Base-by-base conservation (phyloP, 2,797 vertebrate species). In the Acanthornis magna region DNA sequence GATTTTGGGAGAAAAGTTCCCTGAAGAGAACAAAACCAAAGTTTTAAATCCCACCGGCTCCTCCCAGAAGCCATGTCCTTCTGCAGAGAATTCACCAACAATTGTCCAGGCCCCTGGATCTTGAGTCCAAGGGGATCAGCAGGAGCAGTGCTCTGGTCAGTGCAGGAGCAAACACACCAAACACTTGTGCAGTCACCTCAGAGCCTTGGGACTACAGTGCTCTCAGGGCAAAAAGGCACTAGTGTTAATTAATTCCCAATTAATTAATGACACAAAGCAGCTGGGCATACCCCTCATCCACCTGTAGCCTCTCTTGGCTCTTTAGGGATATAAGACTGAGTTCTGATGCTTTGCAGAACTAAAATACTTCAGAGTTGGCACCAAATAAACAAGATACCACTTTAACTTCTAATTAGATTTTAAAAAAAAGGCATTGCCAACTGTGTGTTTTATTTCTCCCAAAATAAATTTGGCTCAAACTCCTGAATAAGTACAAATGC, bases 401-500 rank as follows among this genome's bases (percentile, higher is more conserved):
- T 76, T 84, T 32, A 66, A 61, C 47, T 89, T 78, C 30, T 55
- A 50, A 81, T 72, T 36, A 63, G 13, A 47, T 77, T 71, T 21
- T 1, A 0, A 4, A 40, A 50, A 50, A 77, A 42, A 34, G 20
- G 47, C 53, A 66, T 50, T 30, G 13, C 55, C 60, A 91, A 92
- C 74, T 72, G 36, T 66, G 58, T 2, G 0, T 75, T 89, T 79
- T 72, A 42, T 32, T 89, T 67, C 38, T 93, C 78, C 53, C 36
- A 71, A 82, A 91, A 79, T 53, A 93, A 53, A 71, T 82, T 30
- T 89, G 77, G 71, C 91, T 87, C 53, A 47, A 89, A 53, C 40
- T 73, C 43, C 3, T 76, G 40, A 66, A 32, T 29, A 43, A 23
- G 36, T 79, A 72, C 2, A 10, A 89, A 76, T 34, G 78, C 60